phyloP scores from a whole-genome alignment of 2,888 invertebrate species.

The Zele albiditarsus region DNA sequence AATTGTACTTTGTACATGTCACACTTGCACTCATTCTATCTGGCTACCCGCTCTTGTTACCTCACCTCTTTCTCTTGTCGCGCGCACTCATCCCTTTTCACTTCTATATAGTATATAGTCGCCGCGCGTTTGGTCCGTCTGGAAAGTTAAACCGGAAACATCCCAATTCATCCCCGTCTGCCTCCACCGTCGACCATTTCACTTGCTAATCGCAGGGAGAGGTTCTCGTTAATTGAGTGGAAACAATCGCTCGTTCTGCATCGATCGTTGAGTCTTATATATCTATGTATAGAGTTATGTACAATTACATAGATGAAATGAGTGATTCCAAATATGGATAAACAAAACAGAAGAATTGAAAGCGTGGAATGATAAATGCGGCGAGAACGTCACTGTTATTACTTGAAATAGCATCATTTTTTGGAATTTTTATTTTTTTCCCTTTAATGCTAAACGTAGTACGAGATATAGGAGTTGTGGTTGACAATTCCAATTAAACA shows the following conservation, averaged over 20 bases:
- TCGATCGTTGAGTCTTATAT: background rate
- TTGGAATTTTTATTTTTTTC: too few relatives aligned
- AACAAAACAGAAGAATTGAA: too few relatives aligned
- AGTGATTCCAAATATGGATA: too few relatives aligned
- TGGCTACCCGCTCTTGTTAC: background rate
- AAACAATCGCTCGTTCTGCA: conserved; percentile 7
- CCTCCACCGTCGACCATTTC: conserved; percentile 8
- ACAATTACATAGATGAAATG: background rate
- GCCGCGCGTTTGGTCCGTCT: conserved; percentile 48
- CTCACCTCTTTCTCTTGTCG: background rate
- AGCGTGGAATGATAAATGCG: too few relatives aligned
- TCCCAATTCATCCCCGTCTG: conserved; percentile 19
- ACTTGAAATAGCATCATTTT: too few relatives aligned
- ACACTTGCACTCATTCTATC: background rate
- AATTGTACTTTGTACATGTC: background rate
- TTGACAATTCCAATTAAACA: too few relatives aligned
- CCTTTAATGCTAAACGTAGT: too few relatives aligned
- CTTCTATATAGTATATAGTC: conserved; percentile 36
- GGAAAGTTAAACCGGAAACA: conserved; percentile 35
- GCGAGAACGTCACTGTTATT: too few relatives aligned
- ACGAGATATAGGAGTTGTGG: too few relatives aligned
- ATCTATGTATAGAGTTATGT: background rate
- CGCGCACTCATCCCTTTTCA: background rate
- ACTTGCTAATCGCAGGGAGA: conserved; percentile 26
- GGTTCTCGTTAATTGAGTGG: conserved; percentile 30